Evolutionary conservation across 1,140 invertebrate species (phyloP).

Genomic region (Drosophila pseudoananassae): DNA sequence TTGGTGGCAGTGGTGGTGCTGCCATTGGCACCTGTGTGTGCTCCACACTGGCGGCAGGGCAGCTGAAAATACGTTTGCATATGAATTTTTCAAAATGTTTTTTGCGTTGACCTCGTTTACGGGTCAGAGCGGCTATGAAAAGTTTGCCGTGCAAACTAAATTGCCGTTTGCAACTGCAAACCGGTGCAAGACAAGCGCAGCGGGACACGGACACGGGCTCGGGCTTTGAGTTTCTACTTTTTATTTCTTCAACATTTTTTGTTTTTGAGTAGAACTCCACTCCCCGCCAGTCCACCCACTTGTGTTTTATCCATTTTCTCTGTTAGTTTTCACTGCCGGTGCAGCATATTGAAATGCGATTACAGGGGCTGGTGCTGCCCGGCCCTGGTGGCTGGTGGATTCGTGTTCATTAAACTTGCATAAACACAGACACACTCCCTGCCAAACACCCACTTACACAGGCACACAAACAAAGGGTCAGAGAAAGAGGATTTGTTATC

Average conservation of each 20-base stretch:
- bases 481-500: constrained; percentile 6
- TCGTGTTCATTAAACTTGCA: constrained; percentile 80
- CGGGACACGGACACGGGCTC: constrained; percentile 17
- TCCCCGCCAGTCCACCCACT: constrained; percentile 19
- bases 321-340: constrained; percentile 43
- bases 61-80: constrained; percentile 81
- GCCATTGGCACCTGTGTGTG: constrained; percentile 70
- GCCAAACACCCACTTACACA: constrained; percentile 20
- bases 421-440: constrained; percentile 58
- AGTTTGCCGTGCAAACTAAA: constrained; percentile 78
- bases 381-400: constrained; percentile 43
- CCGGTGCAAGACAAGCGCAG: constrained; percentile 8
- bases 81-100: constrained; percentile 83
- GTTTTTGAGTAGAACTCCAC: constrained; percentile 24
- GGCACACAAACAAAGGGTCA: constrained; percentile 7
- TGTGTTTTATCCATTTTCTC: constrained; percentile 14
- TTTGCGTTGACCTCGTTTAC: constrained; percentile 79
- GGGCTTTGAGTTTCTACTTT: constrained; percentile 33
- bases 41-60: constrained; percentile 39
- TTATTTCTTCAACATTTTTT: neutral
- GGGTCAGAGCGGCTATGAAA: constrained; percentile 77
- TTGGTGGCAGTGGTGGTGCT: constrained; percentile 53
- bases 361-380: constrained; percentile 59
- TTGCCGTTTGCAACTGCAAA: constrained; percentile 62
- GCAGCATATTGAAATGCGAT: constrained; percentile 80